A percentile compares a stretch with the other conserved stretches of the same genome.
Evolutionary conservation across 2,113 vertebrate genomes (phyloP).

Genomic region (Elephas maximus): DNA sequence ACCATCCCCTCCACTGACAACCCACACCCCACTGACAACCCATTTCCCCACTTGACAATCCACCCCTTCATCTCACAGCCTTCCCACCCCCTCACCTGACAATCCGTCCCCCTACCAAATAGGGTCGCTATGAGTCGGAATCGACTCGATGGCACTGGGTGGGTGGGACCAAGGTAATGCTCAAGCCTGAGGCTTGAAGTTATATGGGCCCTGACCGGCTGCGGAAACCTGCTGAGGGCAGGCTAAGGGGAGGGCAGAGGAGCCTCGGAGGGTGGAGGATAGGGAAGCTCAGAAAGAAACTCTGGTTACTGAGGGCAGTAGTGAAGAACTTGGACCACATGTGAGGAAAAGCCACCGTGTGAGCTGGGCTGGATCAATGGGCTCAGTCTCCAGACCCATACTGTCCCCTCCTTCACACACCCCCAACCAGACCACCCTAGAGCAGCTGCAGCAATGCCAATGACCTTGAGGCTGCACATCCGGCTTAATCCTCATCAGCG

Average conservation of each 20-base stretch:
- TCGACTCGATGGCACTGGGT: too few relatives aligned
- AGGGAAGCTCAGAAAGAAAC: not conserved
- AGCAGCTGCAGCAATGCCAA: not conserved
- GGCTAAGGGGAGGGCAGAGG: not conserved
- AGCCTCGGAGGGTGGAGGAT: not conserved
- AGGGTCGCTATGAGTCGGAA: too few relatives aligned
- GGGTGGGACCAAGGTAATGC: too few relatives aligned
- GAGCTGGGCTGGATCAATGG: not conserved
- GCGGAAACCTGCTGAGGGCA: not conserved
- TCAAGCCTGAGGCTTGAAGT: not conserved
- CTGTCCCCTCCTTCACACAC: not conserved
- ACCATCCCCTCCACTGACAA: not conserved
- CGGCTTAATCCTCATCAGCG: constrained; percentile 76
- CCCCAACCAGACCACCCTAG: not conserved
- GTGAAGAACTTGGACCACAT: accelerated
- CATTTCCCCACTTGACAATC: not conserved
- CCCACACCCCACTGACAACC: not conserved
- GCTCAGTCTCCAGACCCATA: not conserved
- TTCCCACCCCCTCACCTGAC: not conserved
- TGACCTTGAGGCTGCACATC: constrained; percentile 77
- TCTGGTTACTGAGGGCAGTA: not conserved
- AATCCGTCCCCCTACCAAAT: too few relatives aligned
- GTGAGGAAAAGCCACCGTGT: not conserved
- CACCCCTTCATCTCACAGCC: not conserved
- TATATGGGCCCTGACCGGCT: too few relatives aligned